Evolutionary conservation across 2,888 invertebrate species (phyloP), one percentile per base, ranked within the genome.

Genomic region (Drosophila nigricruria): DNA sequence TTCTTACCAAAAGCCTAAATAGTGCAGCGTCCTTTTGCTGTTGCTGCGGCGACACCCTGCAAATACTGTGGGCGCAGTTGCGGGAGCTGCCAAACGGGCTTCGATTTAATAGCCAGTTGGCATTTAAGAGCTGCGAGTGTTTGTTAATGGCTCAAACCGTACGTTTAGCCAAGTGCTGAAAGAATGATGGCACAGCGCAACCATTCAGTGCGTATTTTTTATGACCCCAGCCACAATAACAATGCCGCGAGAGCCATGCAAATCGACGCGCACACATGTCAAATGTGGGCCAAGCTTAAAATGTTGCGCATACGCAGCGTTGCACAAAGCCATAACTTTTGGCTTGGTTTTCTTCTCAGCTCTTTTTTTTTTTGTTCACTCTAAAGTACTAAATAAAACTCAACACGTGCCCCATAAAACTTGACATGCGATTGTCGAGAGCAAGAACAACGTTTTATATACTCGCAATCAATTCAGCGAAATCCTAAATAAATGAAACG

Each of bases 331-430:
- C 42, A 76, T 74, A 76, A 79, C 69, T 59, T 71, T 70, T 14
- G 23, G 20, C 20, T n/a, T 36, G 36, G 3, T 10, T 47, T 36
- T 6, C 43, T 12, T 20, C 43, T 23, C 18, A 9, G 32, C 40
- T 16, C 45, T 10, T 36, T 14, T 52, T 27, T 34, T 6, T 45
- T 12, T 45, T 20, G n/a, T 32, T 36, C 20, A 3, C 27, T 34
- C 32, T 8, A 27, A 73, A 59, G 72, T 66, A 50, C 72, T 52
- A 66, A 65, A 80, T 64, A 66, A 65, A 72, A 72, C 64, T 71
- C 68, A 76, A 76, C 78, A 77, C 81, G 81, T 77, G 68, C 64
- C 49, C 71, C 34, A 76, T 74, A 79, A 72, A 79, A 56, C 59
- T 70, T 65, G 63, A 72, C 63, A 62, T 50, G 56, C 18, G 50